These are phyloP conservation scores for Phenacoccus solenopsis DNA, from an alignment of 1,140 invertebrate species.

Conservation along the genomic window DNA sequence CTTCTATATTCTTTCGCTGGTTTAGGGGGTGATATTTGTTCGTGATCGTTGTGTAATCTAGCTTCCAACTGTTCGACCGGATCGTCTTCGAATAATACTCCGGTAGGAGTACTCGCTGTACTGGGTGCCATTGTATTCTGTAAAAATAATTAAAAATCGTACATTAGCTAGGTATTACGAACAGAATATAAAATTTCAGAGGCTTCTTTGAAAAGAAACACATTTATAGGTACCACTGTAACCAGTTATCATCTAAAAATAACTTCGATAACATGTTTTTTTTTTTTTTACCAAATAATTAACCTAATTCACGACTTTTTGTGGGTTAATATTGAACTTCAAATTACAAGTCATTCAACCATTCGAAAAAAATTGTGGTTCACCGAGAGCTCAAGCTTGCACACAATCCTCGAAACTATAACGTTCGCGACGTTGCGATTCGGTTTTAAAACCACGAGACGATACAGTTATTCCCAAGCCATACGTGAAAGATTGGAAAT, in stretches of 20 bases:
- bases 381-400: too few species aligned
- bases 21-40: slow-evolving; percentile 1
- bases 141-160: not conserved
- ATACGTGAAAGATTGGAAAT: not conserved
- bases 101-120: slow-evolving; percentile 9
- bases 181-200: not conserved
- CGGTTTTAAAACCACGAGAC: not conserved
- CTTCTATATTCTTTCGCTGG: slow-evolving; percentile 28
- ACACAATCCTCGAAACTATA: too few species aligned
- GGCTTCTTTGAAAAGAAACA: not conserved
- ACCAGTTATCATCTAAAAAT: not conserved
- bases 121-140: not conserved
- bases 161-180: not conserved
- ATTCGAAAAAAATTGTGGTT: too few species aligned
- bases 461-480: not conserved
- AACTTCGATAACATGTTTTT: not conserved
- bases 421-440: not conserved
- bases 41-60: slow-evolving; percentile 9
- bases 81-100: slow-evolving; percentile 10
- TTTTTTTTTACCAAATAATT: not conserved
- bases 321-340: not conserved
- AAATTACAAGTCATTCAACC: not conserved
- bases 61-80: slow-evolving; percentile 8
- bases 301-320: not conserved
- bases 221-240: not conserved